Conservation (phyloP, 30 jellyfish, hydroid and myxozoan species). For the Rhopilema esculentum region DNA sequence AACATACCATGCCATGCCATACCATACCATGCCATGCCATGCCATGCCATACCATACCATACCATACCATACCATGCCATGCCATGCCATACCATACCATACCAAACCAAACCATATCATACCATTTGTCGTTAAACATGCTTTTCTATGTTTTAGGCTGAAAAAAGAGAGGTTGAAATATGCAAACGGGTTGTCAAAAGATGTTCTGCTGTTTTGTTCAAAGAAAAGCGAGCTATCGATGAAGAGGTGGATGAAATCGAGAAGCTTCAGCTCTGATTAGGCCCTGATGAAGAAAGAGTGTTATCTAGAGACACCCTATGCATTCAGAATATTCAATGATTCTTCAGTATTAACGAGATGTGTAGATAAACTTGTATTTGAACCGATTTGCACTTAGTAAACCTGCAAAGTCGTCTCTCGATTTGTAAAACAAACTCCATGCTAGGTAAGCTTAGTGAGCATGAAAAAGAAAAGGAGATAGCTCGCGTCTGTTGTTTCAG, state of each 20-base stretch:
- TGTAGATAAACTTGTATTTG: background rate
- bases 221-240: constrained; percentile 36
- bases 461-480: too few relatives aligned
- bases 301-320: background rate
- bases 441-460: too few relatives aligned
- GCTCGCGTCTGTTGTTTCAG: too few relatives aligned
- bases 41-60: background rate
- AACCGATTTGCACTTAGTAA: background rate
- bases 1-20: too few relatives aligned
- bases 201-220: constrained; percentile 24
- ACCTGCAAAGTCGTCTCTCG: too few relatives aligned
- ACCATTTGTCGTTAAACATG: background rate
- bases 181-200: constrained; percentile 44
- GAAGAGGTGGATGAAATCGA: constrained; percentile 37
- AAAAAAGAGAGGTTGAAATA: constrained; percentile 15
- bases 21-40: background rate
- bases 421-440: too few relatives aligned
- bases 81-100: too few relatives aligned
- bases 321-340: background rate
- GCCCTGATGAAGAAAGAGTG: background rate
- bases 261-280: background rate
- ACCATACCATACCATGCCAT: background rate
- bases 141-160: background rate
- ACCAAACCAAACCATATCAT: background rate
- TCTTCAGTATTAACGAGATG: background rate